Conservation (phyloP, 2,888 invertebrate genomes). For the Psylliodes chrysocephalus region DNA sequence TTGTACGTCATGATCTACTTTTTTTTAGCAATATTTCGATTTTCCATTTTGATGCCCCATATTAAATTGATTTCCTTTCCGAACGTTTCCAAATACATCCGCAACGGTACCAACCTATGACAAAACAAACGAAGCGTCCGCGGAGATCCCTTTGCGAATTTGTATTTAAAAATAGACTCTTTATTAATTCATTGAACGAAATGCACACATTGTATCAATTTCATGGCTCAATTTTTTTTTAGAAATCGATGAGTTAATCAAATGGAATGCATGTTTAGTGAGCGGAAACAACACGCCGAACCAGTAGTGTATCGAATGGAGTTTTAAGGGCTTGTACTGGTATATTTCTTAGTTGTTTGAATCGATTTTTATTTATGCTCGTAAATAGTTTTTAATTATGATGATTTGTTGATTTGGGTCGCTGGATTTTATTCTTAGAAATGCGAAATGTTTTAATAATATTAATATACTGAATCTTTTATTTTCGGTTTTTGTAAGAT, state of each 20-base stretch:
- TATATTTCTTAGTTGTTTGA: too few species aligned
- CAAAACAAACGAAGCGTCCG: not conserved
- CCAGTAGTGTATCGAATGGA: not conserved
- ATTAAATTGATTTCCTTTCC: not conserved
- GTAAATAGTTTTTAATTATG: too few species aligned
- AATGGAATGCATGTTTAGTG: conserved; percentile 18
- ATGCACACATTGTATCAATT: conserved; percentile 22
- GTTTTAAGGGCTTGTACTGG: too few species aligned
- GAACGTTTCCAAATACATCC: not conserved
- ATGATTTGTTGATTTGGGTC: too few species aligned
- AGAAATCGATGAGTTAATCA: conserved; percentile 24
- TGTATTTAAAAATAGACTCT: conserved; percentile 23
- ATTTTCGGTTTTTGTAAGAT: too few species aligned
- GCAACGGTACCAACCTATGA: not conserved
- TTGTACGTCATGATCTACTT: too few species aligned
- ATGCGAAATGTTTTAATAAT: too few species aligned
- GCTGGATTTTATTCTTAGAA: too few species aligned
- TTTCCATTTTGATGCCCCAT: too few species aligned
- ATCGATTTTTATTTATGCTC: too few species aligned
- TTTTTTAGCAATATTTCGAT: too few species aligned
- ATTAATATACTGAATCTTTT: too few species aligned
- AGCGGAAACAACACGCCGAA: not conserved
- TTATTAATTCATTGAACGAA: conserved; percentile 24
- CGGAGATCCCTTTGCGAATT: conserved; percentile 1
- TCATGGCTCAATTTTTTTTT: conserved; percentile 20